phyloP scores from a whole-genome alignment of 2,888 invertebrate genomes.

The Formica aserva region DNA sequence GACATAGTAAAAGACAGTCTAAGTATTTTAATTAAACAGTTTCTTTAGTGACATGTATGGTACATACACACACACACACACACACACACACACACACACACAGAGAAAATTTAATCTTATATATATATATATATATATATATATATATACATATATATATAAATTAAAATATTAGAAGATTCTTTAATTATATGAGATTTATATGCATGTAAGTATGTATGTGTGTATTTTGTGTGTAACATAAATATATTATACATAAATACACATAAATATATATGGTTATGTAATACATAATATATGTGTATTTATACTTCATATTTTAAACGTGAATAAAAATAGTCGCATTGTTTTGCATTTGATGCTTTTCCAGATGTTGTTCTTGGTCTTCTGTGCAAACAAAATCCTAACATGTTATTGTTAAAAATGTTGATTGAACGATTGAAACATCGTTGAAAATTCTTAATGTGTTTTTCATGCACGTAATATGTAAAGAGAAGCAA shows the following conservation, averaged over 20 bases:
- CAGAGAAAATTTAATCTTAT: not conserved
- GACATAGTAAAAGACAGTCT: not conserved
- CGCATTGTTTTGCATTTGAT: not conserved
- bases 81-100: not conserved
- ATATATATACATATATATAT: not conserved
- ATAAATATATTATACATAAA: too few species aligned
- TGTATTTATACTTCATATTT: not conserved
- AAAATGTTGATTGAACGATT: not conserved
- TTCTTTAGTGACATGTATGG: not conserved
- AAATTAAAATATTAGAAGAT: too few species aligned
- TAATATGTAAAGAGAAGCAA: not conserved
- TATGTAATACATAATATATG: too few species aligned
- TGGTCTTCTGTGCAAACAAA: constrained; percentile 17
- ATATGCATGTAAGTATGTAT: too few species aligned
- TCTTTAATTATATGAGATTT: too few species aligned
- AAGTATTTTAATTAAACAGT: not conserved
- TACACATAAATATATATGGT: not conserved
- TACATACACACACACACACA: not conserved
- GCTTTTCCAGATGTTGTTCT: not conserved
- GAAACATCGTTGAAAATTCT: not conserved
- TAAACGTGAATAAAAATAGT: not conserved
- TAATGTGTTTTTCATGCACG: not conserved
- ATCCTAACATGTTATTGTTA: constrained; percentile 2
- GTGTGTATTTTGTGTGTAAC: not conserved
- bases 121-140: not conserved